Evolutionary conservation across 1,140 invertebrate genomes (phyloP).

Genomic region (Ctenoplectra terminalis): DNA sequence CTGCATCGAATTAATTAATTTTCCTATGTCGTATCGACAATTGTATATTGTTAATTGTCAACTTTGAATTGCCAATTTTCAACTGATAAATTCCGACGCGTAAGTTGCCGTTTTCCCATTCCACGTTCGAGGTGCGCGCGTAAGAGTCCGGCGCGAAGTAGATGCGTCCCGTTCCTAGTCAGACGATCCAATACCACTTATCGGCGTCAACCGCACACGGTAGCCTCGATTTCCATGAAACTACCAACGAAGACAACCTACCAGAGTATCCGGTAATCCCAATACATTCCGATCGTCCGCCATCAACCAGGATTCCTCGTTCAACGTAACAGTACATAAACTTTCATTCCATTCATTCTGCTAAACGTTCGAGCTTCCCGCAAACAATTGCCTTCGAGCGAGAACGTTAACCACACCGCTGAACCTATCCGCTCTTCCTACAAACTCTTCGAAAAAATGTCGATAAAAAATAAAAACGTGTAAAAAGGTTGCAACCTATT

Average conservation of each 20-base stretch:
- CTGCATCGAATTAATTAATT: no score
- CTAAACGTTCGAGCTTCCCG: not conserved
- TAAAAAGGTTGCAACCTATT: no score
- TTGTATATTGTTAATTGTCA: no score
- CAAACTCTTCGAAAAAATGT: no score
- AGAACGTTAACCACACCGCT: no score
- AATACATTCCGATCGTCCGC: slow-evolving; percentile 16
- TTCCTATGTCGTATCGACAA: no score
- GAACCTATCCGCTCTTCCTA: not conserved
- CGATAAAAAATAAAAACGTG: no score
- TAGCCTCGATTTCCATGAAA: not conserved
- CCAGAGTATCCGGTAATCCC: not conserved
- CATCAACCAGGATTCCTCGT: slow-evolving; percentile 3
- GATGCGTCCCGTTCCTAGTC: not conserved
- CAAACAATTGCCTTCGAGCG: not conserved
- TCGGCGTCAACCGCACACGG: not conserved
- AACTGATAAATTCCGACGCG: not conserved
- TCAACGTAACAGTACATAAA: slow-evolving; percentile 13
- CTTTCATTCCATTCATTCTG: slow-evolving; percentile 33
- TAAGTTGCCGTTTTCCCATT: not conserved
- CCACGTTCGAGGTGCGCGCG: not conserved
- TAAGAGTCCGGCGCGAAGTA: not conserved
- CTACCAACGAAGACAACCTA: not conserved
- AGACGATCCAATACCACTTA: not conserved
- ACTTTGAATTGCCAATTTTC: not conserved